A percentile compares a stretch with the other conserved stretches of the same genome.
Conservation (phyloP, 2,113 vertebrate species). For the Cynoglossus semilaevis region DNA sequence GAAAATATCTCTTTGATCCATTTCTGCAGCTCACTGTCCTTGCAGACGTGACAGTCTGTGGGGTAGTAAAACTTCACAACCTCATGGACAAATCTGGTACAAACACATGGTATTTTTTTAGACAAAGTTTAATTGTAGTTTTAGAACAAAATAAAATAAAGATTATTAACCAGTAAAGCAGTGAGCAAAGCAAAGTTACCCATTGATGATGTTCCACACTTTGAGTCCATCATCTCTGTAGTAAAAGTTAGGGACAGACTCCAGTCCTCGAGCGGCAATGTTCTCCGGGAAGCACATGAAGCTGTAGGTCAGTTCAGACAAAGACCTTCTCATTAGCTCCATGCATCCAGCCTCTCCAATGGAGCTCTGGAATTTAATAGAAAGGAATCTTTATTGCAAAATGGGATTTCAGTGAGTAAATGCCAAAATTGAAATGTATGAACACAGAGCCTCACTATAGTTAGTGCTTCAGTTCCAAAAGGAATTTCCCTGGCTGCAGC, state of each 20-base stretch:
- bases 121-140: no score
- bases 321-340: conserved; percentile 43
- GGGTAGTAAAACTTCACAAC: conserved; percentile 56
- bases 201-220: conserved; percentile 50
- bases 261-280: conserved; percentile 49
- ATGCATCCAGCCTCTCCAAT: conserved; percentile 20
- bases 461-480: conserved; percentile 20
- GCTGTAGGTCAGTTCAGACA: conserved; percentile 44
- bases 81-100: conserved; percentile 70
- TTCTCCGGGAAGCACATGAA: conserved; percentile 59
- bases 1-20: conserved; percentile 81
- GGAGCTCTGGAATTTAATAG: conserved; percentile 28
- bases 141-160: no score
- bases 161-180: no score
- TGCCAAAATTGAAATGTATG: neutral
- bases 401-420: neutral
- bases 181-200: conserved; percentile 15
- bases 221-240: conserved; percentile 64
- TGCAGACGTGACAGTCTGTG: conserved; percentile 40
- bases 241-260: conserved; percentile 51
- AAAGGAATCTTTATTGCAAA: neutral
- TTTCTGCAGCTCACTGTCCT: conserved; percentile 78
- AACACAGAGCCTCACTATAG: neutral
- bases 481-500: accelerated
- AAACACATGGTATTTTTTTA: neutral